A percentile compares a stretch with the other conserved stretches of the same genome.
Evolutionary conservation across 1,140 invertebrate genomes (phyloP).

Genomic region (Eurosta solidaginis): DNA sequence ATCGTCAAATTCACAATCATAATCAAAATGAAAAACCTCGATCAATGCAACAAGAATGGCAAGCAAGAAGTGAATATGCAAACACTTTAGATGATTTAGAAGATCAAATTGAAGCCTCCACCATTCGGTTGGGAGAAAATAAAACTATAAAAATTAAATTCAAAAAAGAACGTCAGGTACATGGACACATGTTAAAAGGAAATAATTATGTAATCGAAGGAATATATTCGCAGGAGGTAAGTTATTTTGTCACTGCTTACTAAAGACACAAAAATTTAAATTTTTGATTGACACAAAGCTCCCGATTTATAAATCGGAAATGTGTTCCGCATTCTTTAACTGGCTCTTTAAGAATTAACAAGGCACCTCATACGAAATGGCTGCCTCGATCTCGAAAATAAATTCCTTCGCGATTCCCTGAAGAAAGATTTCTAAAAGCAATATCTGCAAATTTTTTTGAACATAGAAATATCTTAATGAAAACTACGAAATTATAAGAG

Average conservation of each 20-base stretch:
- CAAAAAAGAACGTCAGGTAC: constrained; percentile 44
- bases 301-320: no score
- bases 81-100: constrained; percentile 33
- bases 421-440: no score
- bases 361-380: no score
- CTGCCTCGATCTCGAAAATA: no score
- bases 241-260: background rate
- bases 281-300: no score
- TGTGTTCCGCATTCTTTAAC: no score
- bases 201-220: constrained; percentile 54
- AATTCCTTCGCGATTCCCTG: no score
- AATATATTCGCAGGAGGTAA: constrained; percentile 45
- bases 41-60: constrained; percentile 36
- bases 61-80: constrained; percentile 31
- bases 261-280: background rate
- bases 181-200: constrained; percentile 40
- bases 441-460: no score
- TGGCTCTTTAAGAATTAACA: no score
- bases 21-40: constrained; percentile 18
- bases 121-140: constrained; percentile 50
- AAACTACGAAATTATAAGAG: no score
- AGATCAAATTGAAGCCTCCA: constrained; percentile 45
- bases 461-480: no score
- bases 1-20: constrained; percentile 26
- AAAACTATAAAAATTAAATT: constrained; percentile 57